Evolutionary conservation across 2,113 vertebrate species (phyloP).

Genomic region (Xiphophorus hellerii): DNA sequence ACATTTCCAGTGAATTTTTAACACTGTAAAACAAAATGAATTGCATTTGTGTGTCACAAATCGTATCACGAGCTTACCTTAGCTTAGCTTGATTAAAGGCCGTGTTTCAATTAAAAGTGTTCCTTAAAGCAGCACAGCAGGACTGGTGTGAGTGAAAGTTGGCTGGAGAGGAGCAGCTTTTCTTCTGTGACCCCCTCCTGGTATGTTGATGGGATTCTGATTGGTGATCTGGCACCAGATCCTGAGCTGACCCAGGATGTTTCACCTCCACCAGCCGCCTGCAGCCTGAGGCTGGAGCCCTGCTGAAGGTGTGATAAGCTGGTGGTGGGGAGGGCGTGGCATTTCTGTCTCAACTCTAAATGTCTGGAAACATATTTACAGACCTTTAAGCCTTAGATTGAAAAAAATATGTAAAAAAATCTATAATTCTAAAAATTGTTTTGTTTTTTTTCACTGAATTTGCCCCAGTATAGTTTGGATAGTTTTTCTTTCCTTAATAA

Average conservation of each 20-base stretch:
- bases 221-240: constrained; percentile 65
- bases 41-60: constrained; percentile 5
- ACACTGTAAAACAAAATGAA: too few relatives aligned
- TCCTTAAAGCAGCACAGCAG: constrained; percentile 42
- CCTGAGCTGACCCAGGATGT: constrained; percentile 63
- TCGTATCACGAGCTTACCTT: constrained; percentile 5
- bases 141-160: constrained; percentile 23
- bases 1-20: too few relatives aligned
- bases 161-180: constrained; percentile 31
- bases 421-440: background rate
- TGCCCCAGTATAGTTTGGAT: background rate
- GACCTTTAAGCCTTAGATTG: too few relatives aligned
- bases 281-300: constrained; percentile 46
- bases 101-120: constrained; percentile 68
- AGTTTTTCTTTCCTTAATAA: background rate
- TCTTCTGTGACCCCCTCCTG: constrained; percentile 47
- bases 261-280: constrained; percentile 69
- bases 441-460: too few relatives aligned
- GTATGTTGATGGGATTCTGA: constrained; percentile 37
- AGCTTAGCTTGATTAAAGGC: constrained; percentile 25
- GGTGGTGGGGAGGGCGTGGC: constrained; percentile 26
- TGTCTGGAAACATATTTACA: background rate
- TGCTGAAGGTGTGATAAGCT: constrained; percentile 50
- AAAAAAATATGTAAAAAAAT: background rate
- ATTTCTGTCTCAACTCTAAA: background rate